Evolutionary conservation across 2,797 vertebrate species (phyloP), one percentile per base, ranked within the genome.

Genomic region (Luscinia megarhynchos): DNA sequence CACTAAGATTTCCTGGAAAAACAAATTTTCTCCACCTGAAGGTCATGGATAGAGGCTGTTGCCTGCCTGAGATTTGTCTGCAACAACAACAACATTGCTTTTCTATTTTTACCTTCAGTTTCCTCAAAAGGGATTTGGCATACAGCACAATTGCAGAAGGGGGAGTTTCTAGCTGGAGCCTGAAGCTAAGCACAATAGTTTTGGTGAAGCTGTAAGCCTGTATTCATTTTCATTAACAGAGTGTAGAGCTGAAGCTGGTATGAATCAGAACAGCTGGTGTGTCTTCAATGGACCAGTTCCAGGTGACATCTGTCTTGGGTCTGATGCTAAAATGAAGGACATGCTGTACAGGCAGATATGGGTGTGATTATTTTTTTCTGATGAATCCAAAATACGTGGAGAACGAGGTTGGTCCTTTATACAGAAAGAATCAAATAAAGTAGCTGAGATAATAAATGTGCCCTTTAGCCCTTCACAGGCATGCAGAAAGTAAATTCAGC

Each of bases 21-120:
- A 45, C 8, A 43, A 87, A 32, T 3, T 43, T 64, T 75, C 41
- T 58, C 12, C 51, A 15, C 46, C 30, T 67, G 55, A 82, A 81
- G 84, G 58, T 84, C 62, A 58, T 3, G 26, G 40, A 73, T 21
- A 70, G 58, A 59, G 12, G 9, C 17, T 75, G n/a, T 23, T 84
- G 43, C 29, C 22, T 66, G 23, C 38, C 62, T 58, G 69, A 91
- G 36, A 51, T 57, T 45, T 53, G 10, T 48, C 84, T 72, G 51
- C 29, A 70, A 21, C 1, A 15, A 17, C 1, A 61, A 45, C 38
- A 27, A 6, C 0, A 0, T 54, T 62, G 43, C 16, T 69, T 70
- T 94, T 77, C 55, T 68, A 45, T 59, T 89, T 95, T 92, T 64
- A 75, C 15, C 30, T 78, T 46, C 3, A 0, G 5, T 46, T 95